Evolutionary conservation across 2,113 vertebrate species (phyloP).

Genomic region (Muntiacus reevesi): DNA sequence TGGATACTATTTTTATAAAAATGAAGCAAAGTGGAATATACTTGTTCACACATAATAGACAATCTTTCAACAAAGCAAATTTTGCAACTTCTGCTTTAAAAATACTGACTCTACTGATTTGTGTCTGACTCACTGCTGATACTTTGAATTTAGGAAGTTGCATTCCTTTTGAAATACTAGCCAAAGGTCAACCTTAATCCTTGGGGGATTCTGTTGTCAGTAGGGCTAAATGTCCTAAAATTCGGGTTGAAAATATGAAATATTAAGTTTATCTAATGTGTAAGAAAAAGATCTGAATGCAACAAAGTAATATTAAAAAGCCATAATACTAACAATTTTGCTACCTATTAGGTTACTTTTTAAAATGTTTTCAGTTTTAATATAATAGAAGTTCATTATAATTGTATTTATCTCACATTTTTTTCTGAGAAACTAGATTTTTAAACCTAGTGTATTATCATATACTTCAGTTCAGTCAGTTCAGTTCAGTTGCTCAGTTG

Average conservation of each 20-base stretch:
- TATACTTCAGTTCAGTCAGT: neutral
- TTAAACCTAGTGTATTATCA: neutral
- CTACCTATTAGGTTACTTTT: neutral
- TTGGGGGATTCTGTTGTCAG: neutral
- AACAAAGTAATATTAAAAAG: neutral
- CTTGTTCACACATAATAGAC: neutral
- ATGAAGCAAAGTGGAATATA: conserved; percentile 9
- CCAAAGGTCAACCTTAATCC: conserved; percentile 22
- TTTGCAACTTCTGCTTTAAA: conserved; percentile 50
- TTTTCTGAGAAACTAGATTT: neutral
- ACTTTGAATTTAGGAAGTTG: conserved; percentile 55
- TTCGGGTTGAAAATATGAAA: neutral
- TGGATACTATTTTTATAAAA: neutral
- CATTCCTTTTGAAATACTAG: neutral
- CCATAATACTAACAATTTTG: neutral
- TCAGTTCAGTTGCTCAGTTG: neutral
- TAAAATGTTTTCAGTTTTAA: neutral
- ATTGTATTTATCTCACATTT: neutral
- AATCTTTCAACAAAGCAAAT: neutral
- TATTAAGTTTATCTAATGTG: neutral
- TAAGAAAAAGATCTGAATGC: neutral
- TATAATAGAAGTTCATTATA: neutral
- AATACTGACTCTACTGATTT: conserved; percentile 34
- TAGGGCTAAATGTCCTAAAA: neutral
- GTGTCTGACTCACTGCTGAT: conserved; percentile 43